Evolutionary conservation across 2,797 vertebrate genomes (phyloP), one percentile per base, ranked within the genome.

Genomic region (Artibeus lituratus): DNA sequence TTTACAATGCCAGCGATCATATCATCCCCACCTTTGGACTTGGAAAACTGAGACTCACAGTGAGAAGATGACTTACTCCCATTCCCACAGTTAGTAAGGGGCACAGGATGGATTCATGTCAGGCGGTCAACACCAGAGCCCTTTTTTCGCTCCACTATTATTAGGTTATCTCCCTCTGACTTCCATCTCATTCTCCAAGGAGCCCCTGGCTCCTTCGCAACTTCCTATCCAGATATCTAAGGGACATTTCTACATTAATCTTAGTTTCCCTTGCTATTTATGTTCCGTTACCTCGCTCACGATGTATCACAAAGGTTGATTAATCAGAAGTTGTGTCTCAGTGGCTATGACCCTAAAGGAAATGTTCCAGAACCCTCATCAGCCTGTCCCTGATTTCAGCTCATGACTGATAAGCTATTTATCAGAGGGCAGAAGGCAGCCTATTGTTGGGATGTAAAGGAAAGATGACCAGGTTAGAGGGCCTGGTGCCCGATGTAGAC

Each of bases 221-320:
- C 98, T 98, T 98, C 98, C 98, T 98, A 96, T 4, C 0, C 3
- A 85, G 98, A 96, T 98, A 98, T 98, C 98, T 97, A 96, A 97
- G 95, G 94, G 42, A 93, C 91, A 65, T 97, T 70, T 0, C n/a
- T 93, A 95, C 76, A 95, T 98, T 97, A 98, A 97, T 98, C 98
- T 98, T 96, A 77, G 95, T 94, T 98, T 98, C 97, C 97, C 97
- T 97, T 93, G 91, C 95, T 98, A 92, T 98, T 98, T 98, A 65
- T 96, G 90, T 94, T 93, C 92, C 95, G 53, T 84, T 95, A 96
- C 96, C 90, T 96, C 1, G 5, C 53, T 55, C 90, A 94, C 47
- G 70, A 87, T 94, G 29, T 94, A 67, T 53, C 49, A 44, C 78
- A 69, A 91, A 86, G 19, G 55, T 70, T 93, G 94, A 96, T 89